Base-by-base conservation (phyloP, 2,113 vertebrate genomes). In the Chlorodrepanis virens region DNA sequence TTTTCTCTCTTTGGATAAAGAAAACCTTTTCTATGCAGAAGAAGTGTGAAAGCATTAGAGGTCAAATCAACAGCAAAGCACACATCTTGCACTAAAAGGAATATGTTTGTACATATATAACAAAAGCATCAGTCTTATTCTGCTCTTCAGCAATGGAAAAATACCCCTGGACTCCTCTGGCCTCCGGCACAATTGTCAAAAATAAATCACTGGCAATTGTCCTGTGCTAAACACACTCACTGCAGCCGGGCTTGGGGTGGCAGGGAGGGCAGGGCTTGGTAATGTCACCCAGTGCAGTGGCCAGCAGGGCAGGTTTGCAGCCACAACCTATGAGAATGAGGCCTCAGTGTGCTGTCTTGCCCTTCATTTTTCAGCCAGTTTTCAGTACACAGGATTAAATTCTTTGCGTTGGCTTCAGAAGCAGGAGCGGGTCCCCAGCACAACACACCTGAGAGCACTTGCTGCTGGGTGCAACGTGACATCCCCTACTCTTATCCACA, bases 71-170 rank as follows among this genome's bases (percentile, higher is more conserved):
- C 20, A 88, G 53, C 44, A 90, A 82, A 83, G 29, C 22, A 56
- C 14, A 31, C 3, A 49, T 44, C 23, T 71, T 33, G n/a, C 5
- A 10, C 10, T 28, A 37, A 23, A 70, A 60, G 64, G 39, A 16
- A 17, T 1, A 27, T 0, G 0, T 59, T 42, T 2, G 2, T 65
- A 44, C 7, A 67, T 12, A n/a, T 54, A 22, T 33, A 45, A 60
- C 60, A 64, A 82, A 72, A 64, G 13, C 25, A 86, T 23, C 56
- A 14, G 1, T 20, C 68, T 61, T 1, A 0, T 16, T 54, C 12
- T 49, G 16, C 7, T 5, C 22, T 44, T 72, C 9, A 68, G 57
- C 0, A 0, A 18, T 23, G 39, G 61, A 64, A 72, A 83, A 83
- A 63, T 24, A 67, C 24, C 14, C 15, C 33, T 56, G 75, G 25